Conservation (phyloP, 2,888 invertebrate genomes). For the Yponomeuta plumbellus region DNA sequence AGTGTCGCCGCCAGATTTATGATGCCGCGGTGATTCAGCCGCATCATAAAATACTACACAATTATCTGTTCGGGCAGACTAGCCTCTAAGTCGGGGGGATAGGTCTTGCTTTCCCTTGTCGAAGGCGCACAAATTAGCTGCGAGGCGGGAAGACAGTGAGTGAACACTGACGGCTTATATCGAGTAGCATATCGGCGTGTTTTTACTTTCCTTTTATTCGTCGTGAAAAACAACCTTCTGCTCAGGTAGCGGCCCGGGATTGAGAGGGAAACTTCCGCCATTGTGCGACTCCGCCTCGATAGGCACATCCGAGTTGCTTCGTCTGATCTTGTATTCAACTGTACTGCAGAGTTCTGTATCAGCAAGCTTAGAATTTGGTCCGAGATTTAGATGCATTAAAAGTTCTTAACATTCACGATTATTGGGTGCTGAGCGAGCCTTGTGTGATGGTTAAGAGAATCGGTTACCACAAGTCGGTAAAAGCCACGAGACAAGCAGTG, state of each 20-base stretch:
- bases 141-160: not conserved
- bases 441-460: not conserved
- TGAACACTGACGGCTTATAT: slow-evolving; percentile 1
- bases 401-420: too few relatives aligned
- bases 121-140: not conserved
- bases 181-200: slow-evolving; percentile 2
- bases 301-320: not conserved
- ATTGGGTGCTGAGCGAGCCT: too few relatives aligned
- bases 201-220: not conserved
- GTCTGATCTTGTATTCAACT: not conserved
- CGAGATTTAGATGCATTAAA: too few relatives aligned
- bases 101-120: not conserved
- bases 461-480: not conserved
- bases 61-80: not conserved
- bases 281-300: not conserved
- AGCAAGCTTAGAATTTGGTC: too few relatives aligned
- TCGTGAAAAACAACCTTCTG: not conserved
- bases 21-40: slow-evolving; percentile 6
- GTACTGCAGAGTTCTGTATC: too few relatives aligned
- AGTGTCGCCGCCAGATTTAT: slow-evolving; percentile 10
- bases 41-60: slow-evolving; percentile 1
- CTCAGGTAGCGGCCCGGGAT: not conserved
- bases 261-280: not conserved
- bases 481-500: not conserved
- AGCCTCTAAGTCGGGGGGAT: not conserved